Evolutionary conservation across 2,888 invertebrate genomes (phyloP).

Genomic region (Amphipoea lucens): DNA sequence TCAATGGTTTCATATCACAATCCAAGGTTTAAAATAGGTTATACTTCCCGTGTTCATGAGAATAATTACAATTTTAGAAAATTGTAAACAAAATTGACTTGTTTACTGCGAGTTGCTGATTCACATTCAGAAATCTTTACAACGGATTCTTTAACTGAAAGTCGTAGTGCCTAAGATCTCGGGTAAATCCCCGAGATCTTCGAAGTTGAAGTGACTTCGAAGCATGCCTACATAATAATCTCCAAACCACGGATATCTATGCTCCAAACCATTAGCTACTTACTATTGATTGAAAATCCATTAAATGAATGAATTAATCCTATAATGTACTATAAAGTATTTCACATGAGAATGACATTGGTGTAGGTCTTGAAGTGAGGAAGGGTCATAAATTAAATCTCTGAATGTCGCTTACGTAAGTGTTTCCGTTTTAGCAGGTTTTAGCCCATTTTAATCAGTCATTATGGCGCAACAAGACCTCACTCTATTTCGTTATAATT

Average conservation of each 20-base stretch:
- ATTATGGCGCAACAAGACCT: conserved; percentile 25
- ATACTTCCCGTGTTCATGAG: conserved; percentile 15
- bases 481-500: conserved; percentile 4
- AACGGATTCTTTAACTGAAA: neutral
- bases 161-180: too few species aligned
- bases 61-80: neutral
- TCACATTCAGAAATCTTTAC: neutral
- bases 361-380: neutral
- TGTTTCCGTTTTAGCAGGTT: conserved; percentile 7
- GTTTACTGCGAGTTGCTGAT: neutral
- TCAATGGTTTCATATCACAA: conserved; percentile 21
- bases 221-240: neutral
- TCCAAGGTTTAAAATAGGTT: conserved; percentile 18
- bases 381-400: conserved; percentile 20
- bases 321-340: conserved; percentile 1
- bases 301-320: neutral
- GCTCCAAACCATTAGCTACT: neutral
- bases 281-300: neutral
- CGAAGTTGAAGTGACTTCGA: neutral
- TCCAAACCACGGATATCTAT: too few species aligned
- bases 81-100: neutral
- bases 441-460: conserved; percentile 19
- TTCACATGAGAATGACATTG: neutral
- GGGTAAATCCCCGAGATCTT: neutral
- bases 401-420: conserved; percentile 26